Conservation (phyloP, 2,888 invertebrate species). For the Drosophila parthenogenetica region DNA sequence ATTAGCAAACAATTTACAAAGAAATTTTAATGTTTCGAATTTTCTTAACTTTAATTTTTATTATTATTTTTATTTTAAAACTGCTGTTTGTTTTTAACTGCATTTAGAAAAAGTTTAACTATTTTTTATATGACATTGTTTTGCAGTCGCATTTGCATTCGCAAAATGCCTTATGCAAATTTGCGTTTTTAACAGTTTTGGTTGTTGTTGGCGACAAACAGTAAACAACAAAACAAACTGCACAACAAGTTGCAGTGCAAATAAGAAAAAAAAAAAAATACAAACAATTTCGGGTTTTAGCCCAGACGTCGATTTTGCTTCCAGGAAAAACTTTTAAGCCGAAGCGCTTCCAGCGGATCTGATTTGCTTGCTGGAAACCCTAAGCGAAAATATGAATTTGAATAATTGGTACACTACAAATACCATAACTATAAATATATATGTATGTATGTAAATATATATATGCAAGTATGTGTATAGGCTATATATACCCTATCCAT, state of each 20-base stretch:
- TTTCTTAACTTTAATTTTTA: constrained; percentile 11
- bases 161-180: constrained; percentile 18
- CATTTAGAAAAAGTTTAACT: constrained; percentile 45
- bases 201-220: constrained; percentile 22
- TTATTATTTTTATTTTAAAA: constrained; percentile 22
- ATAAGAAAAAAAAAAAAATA: constrained; percentile 8
- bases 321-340: constrained; percentile 44
- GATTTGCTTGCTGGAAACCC: constrained; percentile 46
- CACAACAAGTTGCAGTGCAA: constrained; percentile 17
- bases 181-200: constrained; percentile 36
- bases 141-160: constrained; percentile 42
- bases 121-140: constrained; percentile 19
- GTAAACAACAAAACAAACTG: constrained; percentile 2
- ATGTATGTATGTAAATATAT: constrained; percentile 1
- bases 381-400: neutral
- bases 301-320: constrained; percentile 16
- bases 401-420: constrained; percentile 9
- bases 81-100: constrained; percentile 35
- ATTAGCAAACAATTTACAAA: constrained; percentile 32
- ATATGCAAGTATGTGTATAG: constrained; percentile 31
- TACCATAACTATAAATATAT: constrained; percentile 7
- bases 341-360: constrained; percentile 33
- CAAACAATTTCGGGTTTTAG: constrained; percentile 29
- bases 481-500: constrained; percentile 6
- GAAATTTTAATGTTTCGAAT: constrained; percentile 31